Percentiles rank a stretch among this genome's conserved stretches.
Evolutionary conservation across 2,888 invertebrate species (phyloP).

Genomic region (Nycteola revayana): DNA sequence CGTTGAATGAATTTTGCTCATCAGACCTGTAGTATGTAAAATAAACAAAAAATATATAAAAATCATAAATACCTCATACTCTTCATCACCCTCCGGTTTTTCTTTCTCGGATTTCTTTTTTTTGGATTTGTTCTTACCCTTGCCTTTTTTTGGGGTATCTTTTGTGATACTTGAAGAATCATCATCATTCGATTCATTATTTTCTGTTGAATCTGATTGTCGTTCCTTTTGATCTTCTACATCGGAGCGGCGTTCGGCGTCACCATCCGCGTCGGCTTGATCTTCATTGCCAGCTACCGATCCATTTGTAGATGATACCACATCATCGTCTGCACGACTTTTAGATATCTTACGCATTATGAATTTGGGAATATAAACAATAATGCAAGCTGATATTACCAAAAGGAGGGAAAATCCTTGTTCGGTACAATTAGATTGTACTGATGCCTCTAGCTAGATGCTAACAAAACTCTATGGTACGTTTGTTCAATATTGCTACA

Average conservation of each 20-base stretch:
- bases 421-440: too few relatives aligned
- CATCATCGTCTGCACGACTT: constrained; percentile 69
- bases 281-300: constrained; percentile 51
- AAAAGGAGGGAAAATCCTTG: constrained; percentile 33
- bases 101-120: constrained; percentile 60
- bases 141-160: constrained; percentile 41
- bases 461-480: too few relatives aligned
- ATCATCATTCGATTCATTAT: constrained; percentile 36
- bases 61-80: constrained; percentile 82
- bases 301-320: constrained; percentile 72
- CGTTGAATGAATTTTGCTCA: too few relatives aligned
- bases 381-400: constrained; percentile 21
- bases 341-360: constrained; percentile 73
- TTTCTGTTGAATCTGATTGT: constrained; percentile 37
- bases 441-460: too few relatives aligned
- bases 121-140: constrained; percentile 49
- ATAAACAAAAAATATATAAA: too few relatives aligned
- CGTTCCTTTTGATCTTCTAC: constrained; percentile 38
- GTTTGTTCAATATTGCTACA: too few relatives aligned
- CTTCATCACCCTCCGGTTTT: constrained; percentile 53
- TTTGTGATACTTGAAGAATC: constrained; percentile 40
- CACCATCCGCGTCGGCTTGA: constrained; percentile 34
- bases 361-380: constrained; percentile 41
- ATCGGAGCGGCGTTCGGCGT: constrained; percentile 28
- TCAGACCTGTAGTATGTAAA: too few relatives aligned